Base-by-base conservation (phyloP, 2,113 vertebrate genomes). In the Zingel zingel region DNA sequence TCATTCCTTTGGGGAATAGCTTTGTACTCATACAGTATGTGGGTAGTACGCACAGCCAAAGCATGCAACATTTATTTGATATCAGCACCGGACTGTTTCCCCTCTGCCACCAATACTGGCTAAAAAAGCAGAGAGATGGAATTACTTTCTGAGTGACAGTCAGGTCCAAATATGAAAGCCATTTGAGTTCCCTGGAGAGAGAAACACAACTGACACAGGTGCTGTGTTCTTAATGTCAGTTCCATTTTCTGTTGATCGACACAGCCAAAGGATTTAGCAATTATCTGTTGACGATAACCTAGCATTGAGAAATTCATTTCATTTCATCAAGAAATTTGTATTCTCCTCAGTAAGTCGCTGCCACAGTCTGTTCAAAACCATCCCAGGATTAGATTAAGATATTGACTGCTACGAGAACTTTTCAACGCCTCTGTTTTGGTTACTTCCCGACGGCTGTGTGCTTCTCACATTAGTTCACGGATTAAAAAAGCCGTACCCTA, bases 281-380 rank as follows among this genome's bases (percentile, higher is more conserved):
- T 88, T 85, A 86, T 86, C 87, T 74, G 67, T n/a, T 66, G 51
- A 70, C 85, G 74, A 88, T 83, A 85, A 88, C 47, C 64, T 56
- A 54, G 83, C 85, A 84, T 85, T 64, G 73, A 82, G 14, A 75
- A 85, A 89, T 85, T 65, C 54, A 87, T 81, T 75, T 71, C 23
- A 74, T 74, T 89, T 82, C 56, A 86, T 84, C 83, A 64, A 63
- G 85, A 64, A 57, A 87, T 81, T 70, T 87, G 75, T 82, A 88
- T 84, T 86, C 81, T 78, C 47, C 45, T 58, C 16, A 74, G 74
- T 78, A 82, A 84, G 27, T 75, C 7, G 7, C 74, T 68, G 63
- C 53, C 77, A 19, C 13, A 73, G 51, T 63, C 66, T 59, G 73
- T 69, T 81, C 23, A 57, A 53, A 86, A 71, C 43, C 71, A 62